phyloP scores from a whole-genome alignment of 2,113 vertebrate species.

The Lipophrys pholis region DNA sequence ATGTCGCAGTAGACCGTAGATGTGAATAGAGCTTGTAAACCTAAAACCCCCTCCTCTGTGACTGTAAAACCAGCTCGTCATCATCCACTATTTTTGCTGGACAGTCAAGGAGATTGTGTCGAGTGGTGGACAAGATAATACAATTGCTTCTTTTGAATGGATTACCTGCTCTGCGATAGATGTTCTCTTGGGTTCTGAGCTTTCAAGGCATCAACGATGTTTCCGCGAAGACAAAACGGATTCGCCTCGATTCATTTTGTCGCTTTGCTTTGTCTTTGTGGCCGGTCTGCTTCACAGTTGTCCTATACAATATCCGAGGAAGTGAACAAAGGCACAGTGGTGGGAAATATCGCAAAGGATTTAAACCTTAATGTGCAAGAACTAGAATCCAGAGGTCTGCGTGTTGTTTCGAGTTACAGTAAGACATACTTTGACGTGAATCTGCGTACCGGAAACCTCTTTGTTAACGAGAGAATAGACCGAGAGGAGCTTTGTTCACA shows the following conservation, averaged over 20 bases:
- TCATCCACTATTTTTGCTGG: neutral
- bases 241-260: slow-evolving; percentile 11
- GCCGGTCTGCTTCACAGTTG: slow-evolving; percentile 63
- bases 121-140: neutral
- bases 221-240: neutral
- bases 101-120: neutral
- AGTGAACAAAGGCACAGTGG: slow-evolving; percentile 69
- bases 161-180: neutral
- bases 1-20: slow-evolving; percentile 46
- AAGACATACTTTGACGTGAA: slow-evolving; percentile 70
- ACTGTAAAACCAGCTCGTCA: neutral
- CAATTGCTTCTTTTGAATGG: neutral
- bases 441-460: slow-evolving; percentile 60
- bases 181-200: neutral
- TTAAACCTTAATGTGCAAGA: slow-evolving; percentile 68
- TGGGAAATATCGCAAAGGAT: slow-evolving; percentile 78
- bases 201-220: slow-evolving; percentile 25
- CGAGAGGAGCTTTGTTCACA: slow-evolving; percentile 75
- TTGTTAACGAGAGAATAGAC: slow-evolving; percentile 73
- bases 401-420: slow-evolving; percentile 60
- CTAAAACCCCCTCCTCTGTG: slow-evolving; percentile 26
- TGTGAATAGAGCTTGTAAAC: neutral
- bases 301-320: slow-evolving; percentile 77
- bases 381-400: slow-evolving; percentile 53
- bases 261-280: slow-evolving; percentile 47